phyloP scores from a whole-genome alignment of 2,797 vertebrate genomes.

The Carduelis carduelis region DNA sequence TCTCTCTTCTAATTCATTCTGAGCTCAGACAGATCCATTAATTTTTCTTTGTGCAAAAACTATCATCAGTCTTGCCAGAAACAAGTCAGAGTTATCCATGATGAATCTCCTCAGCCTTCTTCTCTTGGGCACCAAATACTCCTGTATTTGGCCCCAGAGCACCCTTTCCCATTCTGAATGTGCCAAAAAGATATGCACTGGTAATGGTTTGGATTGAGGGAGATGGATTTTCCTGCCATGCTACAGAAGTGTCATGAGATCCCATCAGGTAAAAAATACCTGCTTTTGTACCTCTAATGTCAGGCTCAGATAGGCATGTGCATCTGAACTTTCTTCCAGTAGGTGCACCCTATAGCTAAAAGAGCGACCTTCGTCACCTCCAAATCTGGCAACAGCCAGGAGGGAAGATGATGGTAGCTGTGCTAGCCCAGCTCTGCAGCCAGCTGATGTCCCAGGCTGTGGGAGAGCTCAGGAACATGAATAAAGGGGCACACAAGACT shows the following conservation, averaged over 20 bases:
- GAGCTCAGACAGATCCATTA: not conserved
- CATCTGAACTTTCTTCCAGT: not conserved
- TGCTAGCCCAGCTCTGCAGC: not conserved
- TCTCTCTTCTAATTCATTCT: not conserved
- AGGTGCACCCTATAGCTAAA: not conserved
- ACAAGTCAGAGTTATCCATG: not conserved
- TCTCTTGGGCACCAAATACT: not conserved
- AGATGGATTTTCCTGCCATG: not conserved
- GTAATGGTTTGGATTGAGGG: not conserved
- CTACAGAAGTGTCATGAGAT: not conserved
- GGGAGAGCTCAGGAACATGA: not conserved
- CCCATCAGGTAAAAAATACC: not conserved
- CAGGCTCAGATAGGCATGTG: not conserved
- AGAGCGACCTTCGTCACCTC: not conserved
- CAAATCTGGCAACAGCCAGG: not conserved
- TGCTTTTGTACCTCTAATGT: not conserved
- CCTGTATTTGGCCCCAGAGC: not conserved
- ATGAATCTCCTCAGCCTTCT: not conserved
- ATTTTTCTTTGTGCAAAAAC: not conserved
- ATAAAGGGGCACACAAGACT: not conserved
- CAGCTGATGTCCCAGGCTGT: rapidly evolving
- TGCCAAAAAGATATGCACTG: not conserved
- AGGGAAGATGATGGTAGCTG: not conserved
- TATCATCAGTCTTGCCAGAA: not conserved
- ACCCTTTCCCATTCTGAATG: not conserved